These are phyloP conservation scores for Eristalis intricaria DNA, from an alignment of 2,888 invertebrate species.

Conservation along the genomic window DNA sequence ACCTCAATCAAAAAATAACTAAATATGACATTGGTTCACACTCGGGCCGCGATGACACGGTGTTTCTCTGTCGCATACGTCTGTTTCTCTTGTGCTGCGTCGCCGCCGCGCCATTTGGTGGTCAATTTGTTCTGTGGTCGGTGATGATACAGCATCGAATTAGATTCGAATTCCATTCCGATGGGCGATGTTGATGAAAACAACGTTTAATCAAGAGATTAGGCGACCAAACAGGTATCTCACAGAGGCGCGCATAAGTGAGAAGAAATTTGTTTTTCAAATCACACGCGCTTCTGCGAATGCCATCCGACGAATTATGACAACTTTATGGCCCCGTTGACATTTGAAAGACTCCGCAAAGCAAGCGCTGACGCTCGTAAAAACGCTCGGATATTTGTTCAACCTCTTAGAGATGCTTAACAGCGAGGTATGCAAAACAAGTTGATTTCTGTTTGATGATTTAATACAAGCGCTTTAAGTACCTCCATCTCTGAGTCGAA, in stretches of 20 bases:
- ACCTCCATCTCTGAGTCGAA: neutral
- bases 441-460: neutral
- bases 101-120: neutral
- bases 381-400: neutral
- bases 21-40: constrained; percentile 55
- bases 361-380: too few species aligned
- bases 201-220: neutral
- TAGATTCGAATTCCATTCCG: neutral
- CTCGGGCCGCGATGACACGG: constrained; percentile 3
- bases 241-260: neutral
- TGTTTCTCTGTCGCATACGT: neutral
- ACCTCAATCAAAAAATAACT: constrained; percentile 5
- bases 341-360: neutral
- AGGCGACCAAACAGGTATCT: neutral
- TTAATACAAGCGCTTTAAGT: neutral
- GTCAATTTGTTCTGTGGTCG: neutral
- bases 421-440: neutral
- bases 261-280: neutral
- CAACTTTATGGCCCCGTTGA: neutral
- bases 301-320: neutral
- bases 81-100: neutral
- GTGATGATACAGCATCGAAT: neutral
- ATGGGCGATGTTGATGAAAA: neutral
- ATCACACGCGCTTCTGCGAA: neutral
- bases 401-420: neutral